phyloP scores from a whole-genome alignment of 2,113 vertebrate genomes.

The Clinocottus analis region DNA sequence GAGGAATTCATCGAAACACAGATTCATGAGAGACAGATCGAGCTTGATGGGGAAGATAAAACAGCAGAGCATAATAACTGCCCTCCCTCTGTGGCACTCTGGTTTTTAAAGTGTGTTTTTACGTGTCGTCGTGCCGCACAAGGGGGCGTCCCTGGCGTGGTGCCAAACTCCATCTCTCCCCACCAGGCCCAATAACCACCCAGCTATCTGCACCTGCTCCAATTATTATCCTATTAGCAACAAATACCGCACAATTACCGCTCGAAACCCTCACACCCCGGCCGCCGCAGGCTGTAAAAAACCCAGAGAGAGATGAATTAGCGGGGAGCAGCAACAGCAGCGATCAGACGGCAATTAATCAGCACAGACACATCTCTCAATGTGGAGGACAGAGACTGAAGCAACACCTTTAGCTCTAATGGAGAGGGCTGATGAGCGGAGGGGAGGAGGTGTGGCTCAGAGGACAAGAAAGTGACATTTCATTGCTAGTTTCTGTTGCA shows the following conservation, averaged over 20 bases:
- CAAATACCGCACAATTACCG: conserved; percentile 85
- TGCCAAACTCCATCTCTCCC: conserved; percentile 78
- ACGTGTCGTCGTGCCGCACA: conserved; percentile 66
- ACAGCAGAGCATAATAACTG: conserved; percentile 63
- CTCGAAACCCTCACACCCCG: conserved; percentile 74
- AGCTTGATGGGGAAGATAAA: conserved; percentile 24
- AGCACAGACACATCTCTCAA: conserved; percentile 67
- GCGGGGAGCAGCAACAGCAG: conserved; percentile 69
- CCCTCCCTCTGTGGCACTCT: conserved; percentile 66
- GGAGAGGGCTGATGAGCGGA: conserved; percentile 51
- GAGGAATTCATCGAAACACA: conserved; percentile 37
- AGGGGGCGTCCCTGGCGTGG: conserved; percentile 73
- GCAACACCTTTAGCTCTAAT: conserved; percentile 67
- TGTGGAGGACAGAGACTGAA: conserved; percentile 46
- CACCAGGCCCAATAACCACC: conserved; percentile 80
- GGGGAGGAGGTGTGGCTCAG: conserved; percentile 31
- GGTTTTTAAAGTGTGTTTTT: conserved; percentile 76
- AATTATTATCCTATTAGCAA: conserved; percentile 89
- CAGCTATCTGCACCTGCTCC: conserved; percentile 85
- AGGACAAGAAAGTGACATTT: conserved; percentile 37
- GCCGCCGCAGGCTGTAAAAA: conserved; percentile 65
- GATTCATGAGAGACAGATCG: conserved; percentile 28
- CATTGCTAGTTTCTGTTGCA: conserved; percentile 28
- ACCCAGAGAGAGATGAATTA: conserved; percentile 77
- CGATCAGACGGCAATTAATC: conserved; percentile 81